Percentiles rank a stretch among this genome's conserved stretches.
phyloP scores from a whole-genome alignment of 2,113 vertebrate species.

The Gopherus evgoodei region DNA sequence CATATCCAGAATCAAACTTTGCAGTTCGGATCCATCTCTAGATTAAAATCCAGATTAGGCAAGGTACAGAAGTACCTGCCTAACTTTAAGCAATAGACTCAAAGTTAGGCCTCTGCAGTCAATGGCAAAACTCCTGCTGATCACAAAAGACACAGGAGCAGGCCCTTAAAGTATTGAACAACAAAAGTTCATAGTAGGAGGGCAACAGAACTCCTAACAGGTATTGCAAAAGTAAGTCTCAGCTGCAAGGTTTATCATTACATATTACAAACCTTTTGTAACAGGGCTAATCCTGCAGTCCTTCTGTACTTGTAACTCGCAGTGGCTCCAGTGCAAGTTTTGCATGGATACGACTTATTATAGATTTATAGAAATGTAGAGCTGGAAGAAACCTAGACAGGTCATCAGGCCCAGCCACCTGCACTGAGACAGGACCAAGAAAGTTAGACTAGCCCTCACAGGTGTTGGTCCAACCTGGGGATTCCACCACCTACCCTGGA shows the following conservation, averaged over 20 bases:
- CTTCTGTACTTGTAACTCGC: background rate
- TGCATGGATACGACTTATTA: background rate
- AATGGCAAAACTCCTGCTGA: background rate
- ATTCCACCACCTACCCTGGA: no score
- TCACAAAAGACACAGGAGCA: background rate
- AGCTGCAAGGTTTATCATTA: background rate
- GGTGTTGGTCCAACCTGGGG: no score
- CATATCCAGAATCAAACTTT: background rate
- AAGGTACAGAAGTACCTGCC: background rate
- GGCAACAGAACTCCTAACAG: background rate
- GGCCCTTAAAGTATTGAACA: background rate
- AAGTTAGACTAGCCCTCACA: no score
- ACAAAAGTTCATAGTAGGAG: background rate
- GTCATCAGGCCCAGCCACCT: no score
- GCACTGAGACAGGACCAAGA: no score
- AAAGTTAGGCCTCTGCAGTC: no score
- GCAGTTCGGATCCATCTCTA: background rate
- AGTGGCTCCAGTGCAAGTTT: fast-evolving
- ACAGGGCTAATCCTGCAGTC: background rate
- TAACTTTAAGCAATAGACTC: no score
- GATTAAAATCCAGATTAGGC: background rate
- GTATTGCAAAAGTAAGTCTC: background rate
- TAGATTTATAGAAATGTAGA: no score
- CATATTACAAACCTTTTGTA: background rate
- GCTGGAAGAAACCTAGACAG: no score